These are phyloP conservation scores for Conops quadrifasciatus DNA, from an alignment of 2,888 invertebrate genomes.

Conservation along the genomic window DNA sequence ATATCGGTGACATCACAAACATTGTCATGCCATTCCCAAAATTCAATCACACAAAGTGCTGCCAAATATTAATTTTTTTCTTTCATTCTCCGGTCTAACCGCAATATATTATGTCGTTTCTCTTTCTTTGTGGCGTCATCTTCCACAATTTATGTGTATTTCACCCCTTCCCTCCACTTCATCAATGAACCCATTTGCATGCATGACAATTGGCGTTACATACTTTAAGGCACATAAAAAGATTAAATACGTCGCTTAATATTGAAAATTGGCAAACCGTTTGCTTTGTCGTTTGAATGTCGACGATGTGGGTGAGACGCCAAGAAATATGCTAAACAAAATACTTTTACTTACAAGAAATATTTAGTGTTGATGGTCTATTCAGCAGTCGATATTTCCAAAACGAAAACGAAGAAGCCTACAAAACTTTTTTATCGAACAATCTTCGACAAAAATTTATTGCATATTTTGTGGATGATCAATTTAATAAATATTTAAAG, in stretches of 20 bases:
- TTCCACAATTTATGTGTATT: slow-evolving; percentile 4
- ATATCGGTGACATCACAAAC: not conserved
- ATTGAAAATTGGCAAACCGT: slow-evolving; percentile 52
- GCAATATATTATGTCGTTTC: slow-evolving; percentile 33
- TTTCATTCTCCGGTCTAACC: slow-evolving; percentile 10
- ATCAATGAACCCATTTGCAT: slow-evolving; percentile 62
- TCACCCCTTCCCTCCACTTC: slow-evolving; percentile 8
- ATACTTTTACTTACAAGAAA: too few species aligned
- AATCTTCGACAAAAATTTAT: too few species aligned
- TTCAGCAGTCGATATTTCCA: too few species aligned
- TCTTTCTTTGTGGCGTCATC: not conserved
- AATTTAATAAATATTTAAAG: too few species aligned
- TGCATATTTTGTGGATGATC: too few species aligned
- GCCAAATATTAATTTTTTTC: slow-evolving; percentile 30
- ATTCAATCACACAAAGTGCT: slow-evolving; percentile 60
- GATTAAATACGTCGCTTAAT: slow-evolving; percentile 40
- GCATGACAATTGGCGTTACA: slow-evolving; percentile 61
- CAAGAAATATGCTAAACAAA: slow-evolving; percentile 24
- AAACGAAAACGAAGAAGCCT: too few species aligned
- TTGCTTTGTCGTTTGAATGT: slow-evolving; percentile 28
- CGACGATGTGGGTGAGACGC: not conserved
- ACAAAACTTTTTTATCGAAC: too few species aligned
- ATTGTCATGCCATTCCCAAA: slow-evolving; percentile 31
- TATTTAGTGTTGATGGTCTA: too few species aligned
- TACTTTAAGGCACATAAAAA: slow-evolving; percentile 52